Conservation (phyloP, 2,888 invertebrate genomes). For the Torymus tubicola region DNA sequence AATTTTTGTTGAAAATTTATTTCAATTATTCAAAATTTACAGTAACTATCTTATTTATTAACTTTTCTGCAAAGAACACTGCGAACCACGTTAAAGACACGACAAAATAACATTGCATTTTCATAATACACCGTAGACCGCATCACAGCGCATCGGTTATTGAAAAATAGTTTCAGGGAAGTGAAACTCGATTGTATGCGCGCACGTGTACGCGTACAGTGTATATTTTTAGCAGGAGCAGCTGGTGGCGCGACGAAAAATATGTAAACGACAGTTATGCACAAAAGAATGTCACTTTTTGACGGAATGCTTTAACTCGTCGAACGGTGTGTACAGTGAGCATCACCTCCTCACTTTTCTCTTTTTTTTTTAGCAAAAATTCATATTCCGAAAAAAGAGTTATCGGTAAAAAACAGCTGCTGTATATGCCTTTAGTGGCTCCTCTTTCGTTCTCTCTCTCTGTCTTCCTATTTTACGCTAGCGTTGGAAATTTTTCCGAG, state of each 20-base stretch:
- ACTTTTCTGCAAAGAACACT: too few species aligned
- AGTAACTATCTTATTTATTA: too few species aligned
- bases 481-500: constrained; percentile 1
- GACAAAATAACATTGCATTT: too few species aligned
- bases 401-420: constrained; percentile 22
- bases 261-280: constrained; percentile 18
- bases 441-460: too few species aligned
- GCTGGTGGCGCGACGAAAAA: background rate
- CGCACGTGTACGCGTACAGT: too few species aligned
- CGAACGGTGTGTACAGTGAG: constrained; percentile 4
- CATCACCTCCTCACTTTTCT: too few species aligned
- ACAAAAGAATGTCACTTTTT: constrained; percentile 26
- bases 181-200: background rate
- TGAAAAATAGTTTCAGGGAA: too few species aligned
- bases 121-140: too few species aligned
- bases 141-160: too few species aligned
- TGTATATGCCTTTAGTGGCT: background rate
- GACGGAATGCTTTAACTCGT: constrained; percentile 20
- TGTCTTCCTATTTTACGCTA: constrained; percentile 32
- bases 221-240: constrained; percentile 1
- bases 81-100: too few species aligned
- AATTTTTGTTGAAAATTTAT: too few species aligned
- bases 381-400: background rate
- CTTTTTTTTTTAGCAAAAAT: constrained; percentile 21
- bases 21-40: too few species aligned